Percentiles rank a stretch among this genome's conserved stretches.
Evolutionary conservation across 2,113 vertebrate genomes (phyloP).

Genomic region (Megaleporinus macrocephalus): DNA sequence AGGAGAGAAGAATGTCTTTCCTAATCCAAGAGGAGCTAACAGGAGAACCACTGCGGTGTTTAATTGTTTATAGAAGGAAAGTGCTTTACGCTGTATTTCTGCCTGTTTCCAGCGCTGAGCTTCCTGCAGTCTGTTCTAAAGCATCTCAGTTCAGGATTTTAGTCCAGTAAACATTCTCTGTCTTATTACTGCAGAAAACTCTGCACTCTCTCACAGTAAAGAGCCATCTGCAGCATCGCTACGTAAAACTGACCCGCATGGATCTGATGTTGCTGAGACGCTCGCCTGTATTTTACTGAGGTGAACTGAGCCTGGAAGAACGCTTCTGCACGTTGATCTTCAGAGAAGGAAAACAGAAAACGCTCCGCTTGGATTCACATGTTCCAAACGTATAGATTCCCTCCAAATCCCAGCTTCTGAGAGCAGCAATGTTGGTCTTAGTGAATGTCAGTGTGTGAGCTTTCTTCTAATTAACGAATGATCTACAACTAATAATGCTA

Average conservation of each 20-base stretch:
- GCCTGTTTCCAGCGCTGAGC: not conserved
- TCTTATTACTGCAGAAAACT: not conserved
- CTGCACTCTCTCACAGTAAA: not conserved
- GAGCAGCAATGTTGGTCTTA: no score
- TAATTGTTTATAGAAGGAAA: not conserved
- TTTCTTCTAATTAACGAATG: slow-evolving; percentile 15
- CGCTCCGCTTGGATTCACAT: no score
- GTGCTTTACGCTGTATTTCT: not conserved
- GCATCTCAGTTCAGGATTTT: not conserved
- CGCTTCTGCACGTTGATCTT: not conserved
- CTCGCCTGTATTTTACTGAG: not conserved
- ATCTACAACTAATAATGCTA: slow-evolving; percentile 31
- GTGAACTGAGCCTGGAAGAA: not conserved
- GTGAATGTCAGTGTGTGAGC: not conserved
- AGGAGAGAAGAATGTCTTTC: no score
- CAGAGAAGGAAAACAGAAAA: no score
- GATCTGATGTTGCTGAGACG: no score
- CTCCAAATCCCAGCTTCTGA: not conserved
- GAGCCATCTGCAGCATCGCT: not conserved
- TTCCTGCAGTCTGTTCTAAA: not conserved
- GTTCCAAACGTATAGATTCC: not conserved
- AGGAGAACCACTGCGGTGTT: not conserved
- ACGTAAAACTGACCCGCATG: not conserved
- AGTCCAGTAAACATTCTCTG: not conserved
- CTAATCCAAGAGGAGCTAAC: not conserved